phyloP scores from a whole-genome alignment of 2,797 vertebrate species.

The Fringilla coelebs region DNA sequence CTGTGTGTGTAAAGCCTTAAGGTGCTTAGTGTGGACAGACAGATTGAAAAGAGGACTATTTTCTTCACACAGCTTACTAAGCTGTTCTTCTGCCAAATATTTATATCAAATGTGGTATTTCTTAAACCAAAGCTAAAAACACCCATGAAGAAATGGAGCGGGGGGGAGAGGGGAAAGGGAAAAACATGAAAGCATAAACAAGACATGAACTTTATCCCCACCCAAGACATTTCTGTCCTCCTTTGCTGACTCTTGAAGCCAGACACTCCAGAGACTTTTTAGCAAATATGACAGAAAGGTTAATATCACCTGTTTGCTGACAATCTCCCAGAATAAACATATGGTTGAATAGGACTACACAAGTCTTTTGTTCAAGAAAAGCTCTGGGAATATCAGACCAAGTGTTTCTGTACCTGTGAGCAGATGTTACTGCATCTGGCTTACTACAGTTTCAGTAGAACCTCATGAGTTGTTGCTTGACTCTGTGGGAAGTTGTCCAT shows the following conservation, averaged over 20 bases:
- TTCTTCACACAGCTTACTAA: background rate
- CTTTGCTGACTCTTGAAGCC: background rate
- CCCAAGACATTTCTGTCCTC: background rate
- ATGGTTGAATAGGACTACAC: background rate
- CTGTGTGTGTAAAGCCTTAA: background rate
- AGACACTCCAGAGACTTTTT: background rate
- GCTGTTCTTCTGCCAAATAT: background rate
- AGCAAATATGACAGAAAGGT: background rate
- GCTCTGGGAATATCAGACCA: background rate
- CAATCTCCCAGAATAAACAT: background rate
- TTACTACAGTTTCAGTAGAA: background rate
- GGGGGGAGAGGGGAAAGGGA: accelerated
- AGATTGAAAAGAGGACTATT: background rate
- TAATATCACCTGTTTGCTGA: background rate
- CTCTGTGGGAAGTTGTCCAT: background rate
- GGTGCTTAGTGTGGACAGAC: background rate
- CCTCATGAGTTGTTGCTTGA: background rate
- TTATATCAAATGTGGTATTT: background rate
- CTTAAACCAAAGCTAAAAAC: background rate
- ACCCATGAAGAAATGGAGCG: accelerated
- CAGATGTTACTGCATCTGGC: background rate
- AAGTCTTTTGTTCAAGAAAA: background rate
- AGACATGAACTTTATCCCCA: background rate
- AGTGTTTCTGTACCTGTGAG: background rate
- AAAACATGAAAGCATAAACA: background rate